Evolutionary conservation across 2,113 vertebrate species (phyloP), one percentile per base, ranked within the genome.

Genomic region (Lota lota): DNA sequence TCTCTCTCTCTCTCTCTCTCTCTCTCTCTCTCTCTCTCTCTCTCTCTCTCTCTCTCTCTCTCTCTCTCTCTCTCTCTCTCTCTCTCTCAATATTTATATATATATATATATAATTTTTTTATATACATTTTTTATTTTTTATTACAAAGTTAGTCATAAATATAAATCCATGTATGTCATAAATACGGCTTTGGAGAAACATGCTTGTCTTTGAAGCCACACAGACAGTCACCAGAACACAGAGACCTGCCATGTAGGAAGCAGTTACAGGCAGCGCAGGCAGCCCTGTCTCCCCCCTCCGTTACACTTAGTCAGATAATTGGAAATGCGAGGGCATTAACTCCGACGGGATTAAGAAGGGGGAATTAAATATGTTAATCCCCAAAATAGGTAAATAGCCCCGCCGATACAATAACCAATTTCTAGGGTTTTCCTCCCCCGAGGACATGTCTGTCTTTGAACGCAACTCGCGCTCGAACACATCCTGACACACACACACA

Each of bases 301-400:
- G 85, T 91, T 89, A 92, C 88, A 91, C 87, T 90, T 89, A 91
- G 88, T 87, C 87, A 90, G 91, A 91, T 93, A 92, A 93, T 93
- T 93, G 90, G 91, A 92, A 93, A 92, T 92, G 86, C 80, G 86
- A 89, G 90, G 89, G 92, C 89, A 93, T 92, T 92, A 93, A 90
- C 90, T 91, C 90, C 90, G 85, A 89, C 85, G 88, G 90, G 92
- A 92, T 92, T 92, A 92, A 90, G 82, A 85, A 81, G 88, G 87
- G 36, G 90, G 91, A 93, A 93, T 92, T 93, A 93, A 92, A 92
- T 92, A 92, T 92, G 92, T 91, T 92, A 92, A 93, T 93, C 90
- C 91, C 90, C 85, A 90, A 93, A 92, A 92, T 90, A 93, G 91
- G 92, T 93, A 92, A 93, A 93, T 92, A 93, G 91, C 91, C 90